A percentile compares a stretch with the other conserved stretches of the same genome.
phyloP scores from a whole-genome alignment of 2,113 vertebrate species.

The Eulacestoma nigropectus region DNA sequence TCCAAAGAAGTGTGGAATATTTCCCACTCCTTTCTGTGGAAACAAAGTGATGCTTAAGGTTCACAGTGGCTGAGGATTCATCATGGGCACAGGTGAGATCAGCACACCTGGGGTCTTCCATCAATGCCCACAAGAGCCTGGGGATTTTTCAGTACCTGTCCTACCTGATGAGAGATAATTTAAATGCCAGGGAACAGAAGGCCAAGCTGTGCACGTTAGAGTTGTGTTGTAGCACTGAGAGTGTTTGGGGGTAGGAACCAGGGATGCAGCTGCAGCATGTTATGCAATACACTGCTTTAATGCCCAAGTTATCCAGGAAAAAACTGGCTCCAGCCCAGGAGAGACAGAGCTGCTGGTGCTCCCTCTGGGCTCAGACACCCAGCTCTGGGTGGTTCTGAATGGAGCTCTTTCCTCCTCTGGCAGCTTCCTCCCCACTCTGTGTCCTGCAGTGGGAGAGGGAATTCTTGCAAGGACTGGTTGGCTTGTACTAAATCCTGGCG shows the following conservation, averaged over 20 bases:
- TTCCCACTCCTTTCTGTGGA: background rate
- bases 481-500: background rate
- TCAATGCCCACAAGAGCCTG: background rate
- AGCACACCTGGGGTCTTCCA: background rate
- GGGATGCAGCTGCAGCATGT: background rate
- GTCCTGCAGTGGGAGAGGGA: background rate
- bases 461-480: background rate
- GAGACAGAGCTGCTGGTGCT: background rate
- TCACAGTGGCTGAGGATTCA: background rate
- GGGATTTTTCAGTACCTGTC: background rate
- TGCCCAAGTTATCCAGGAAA: background rate
- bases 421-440: fast-evolving
- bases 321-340: background rate
- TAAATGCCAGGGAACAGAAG: background rate
- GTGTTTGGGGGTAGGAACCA: background rate
- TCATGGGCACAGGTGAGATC: background rate
- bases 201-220: background rate
- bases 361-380: background rate
- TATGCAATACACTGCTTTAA: background rate
- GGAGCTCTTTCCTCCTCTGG: background rate
- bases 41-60: background rate
- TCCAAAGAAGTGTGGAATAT: background rate
- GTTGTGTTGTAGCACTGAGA: background rate
- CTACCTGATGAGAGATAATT: background rate
- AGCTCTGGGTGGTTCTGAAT: background rate